Base-by-base conservation (phyloP, 1,140 invertebrate species). In the Tigriopus japonicus region DNA sequence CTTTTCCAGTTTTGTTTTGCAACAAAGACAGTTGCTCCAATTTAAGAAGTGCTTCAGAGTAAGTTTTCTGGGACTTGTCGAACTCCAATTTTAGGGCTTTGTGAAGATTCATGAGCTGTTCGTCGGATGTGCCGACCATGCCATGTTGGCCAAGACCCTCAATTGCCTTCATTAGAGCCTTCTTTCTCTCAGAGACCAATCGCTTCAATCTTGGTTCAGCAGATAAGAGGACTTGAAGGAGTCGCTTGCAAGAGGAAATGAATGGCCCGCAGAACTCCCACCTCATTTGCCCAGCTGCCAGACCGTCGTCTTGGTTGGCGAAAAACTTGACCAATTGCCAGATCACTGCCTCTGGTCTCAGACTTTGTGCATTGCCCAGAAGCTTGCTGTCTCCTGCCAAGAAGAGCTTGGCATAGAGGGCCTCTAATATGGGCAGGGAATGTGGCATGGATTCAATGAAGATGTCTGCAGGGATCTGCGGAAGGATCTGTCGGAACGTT, bases 71-170 rank as follows among this genome's bases (percentile, higher is more conserved):
- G 28, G 88, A 82, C 43, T 80, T 73, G 65, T 87, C 84, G 45
- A 94, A 80, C 71, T 92, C 86, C 12, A 84, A 78, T 71, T 84
- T 85, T 51, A 87, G 75, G 1, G 82, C 82, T 35, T 80, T 76
- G 64, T 82, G 80, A 2, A 81, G 68, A 62, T 76, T 76, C 62
- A 77, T 75, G 2, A 81, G 67, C 3, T 74, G 73, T 62, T 80
- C 74, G 67, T 79, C 76, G 3, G 74, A 75, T 7, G 75, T 78
- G 40, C 77, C 75, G 0, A 83, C 87, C 23, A 93, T 71, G 0
- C 90, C 88, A 70, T 94, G 89, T 62, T 86, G 85, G 1, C 87
- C 87, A 23, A 93, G 74, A 42, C 72, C 80, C 72, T 89, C 84
- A 1, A 92, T 80, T 19, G 87, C 86, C 64, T 82, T 81, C 66